Evolutionary conservation across 2,888 invertebrate species (phyloP).

Genomic region (Hypomecis atomaria): DNA sequence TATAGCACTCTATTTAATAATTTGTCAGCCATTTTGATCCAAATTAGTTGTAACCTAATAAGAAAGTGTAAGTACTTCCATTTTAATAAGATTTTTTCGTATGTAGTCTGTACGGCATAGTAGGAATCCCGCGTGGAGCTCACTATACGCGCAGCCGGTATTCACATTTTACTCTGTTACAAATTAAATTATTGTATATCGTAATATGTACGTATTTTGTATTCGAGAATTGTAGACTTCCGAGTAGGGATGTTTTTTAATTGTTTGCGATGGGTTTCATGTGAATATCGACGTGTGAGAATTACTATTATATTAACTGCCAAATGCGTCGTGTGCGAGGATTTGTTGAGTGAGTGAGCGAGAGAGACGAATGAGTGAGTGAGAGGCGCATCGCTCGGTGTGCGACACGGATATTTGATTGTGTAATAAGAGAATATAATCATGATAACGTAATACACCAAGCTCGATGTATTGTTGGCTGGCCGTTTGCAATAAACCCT

Average conservation of each 20-base stretch:
- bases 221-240: conserved; percentile 44
- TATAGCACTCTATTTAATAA: conserved; percentile 69
- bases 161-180: conserved; percentile 69
- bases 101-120: conserved; percentile 75
- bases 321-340: conserved; percentile 70
- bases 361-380: conserved; percentile 36
- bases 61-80: conserved; percentile 82
- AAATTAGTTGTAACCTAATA: conserved; percentile 76
- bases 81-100: conserved; percentile 81
- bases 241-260: conserved; percentile 54
- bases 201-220: conserved; percentile 49
- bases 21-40: conserved; percentile 81
- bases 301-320: conserved; percentile 75
- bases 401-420: conserved; percentile 66
- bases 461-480: conserved; percentile 69
- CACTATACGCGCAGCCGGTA: conserved; percentile 67
- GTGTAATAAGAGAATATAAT: conserved; percentile 77
- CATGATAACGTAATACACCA: conserved; percentile 79
- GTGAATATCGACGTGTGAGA: conserved; percentile 73
- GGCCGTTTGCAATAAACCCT: conserved; percentile 70
- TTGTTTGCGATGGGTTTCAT: conserved; percentile 61
- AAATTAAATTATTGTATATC: conserved; percentile 49
- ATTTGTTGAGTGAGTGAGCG: conserved; percentile 42
- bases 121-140: conserved; percentile 70
- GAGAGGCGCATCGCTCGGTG: conserved; percentile 44